A percentile compares a stretch with the other conserved stretches of the same genome.
These are phyloP conservation scores for Mohoua ochrocephala DNA, from an alignment of 2,113 vertebrate genomes.

Conservation along the genomic window DNA sequence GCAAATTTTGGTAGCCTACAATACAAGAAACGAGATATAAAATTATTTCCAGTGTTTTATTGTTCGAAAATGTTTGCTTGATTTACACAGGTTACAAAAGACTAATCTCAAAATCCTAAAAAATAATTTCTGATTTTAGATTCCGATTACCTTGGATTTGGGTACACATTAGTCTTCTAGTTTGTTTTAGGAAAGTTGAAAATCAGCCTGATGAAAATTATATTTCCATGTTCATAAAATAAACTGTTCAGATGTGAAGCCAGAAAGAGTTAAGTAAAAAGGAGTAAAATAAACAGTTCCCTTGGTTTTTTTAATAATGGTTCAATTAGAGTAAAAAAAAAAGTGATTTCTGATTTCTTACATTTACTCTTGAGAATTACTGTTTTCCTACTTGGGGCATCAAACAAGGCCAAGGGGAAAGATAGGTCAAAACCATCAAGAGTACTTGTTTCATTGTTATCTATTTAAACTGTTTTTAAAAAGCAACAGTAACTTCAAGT, in stretches of 20 bases:
- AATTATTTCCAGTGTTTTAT: accelerated
- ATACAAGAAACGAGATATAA: not conserved
- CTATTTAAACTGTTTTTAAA: not conserved
- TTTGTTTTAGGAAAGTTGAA: not conserved
- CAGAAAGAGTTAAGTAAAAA: not conserved
- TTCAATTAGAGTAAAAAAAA: not conserved
- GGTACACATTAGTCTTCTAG: not conserved
- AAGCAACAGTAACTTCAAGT: not conserved
- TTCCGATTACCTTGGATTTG: not conserved
- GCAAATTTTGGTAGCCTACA: not conserved
- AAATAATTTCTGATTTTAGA: not conserved
- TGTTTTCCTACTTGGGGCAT: not conserved
- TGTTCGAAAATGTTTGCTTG: not conserved
- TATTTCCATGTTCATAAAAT: not conserved
- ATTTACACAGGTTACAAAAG: not conserved
- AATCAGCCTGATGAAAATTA: not conserved
- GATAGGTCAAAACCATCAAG: not conserved
- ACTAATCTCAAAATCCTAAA: not conserved
- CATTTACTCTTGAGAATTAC: not conserved
- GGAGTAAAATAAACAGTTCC: not conserved
- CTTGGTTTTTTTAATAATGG: not conserved
- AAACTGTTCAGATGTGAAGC: not conserved
- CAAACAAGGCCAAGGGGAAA: not conserved
- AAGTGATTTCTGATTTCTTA: not conserved
- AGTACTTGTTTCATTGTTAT: not conserved